Base-by-base conservation (phyloP, 2,888 invertebrate species). In the Apodemia mormo region DNA sequence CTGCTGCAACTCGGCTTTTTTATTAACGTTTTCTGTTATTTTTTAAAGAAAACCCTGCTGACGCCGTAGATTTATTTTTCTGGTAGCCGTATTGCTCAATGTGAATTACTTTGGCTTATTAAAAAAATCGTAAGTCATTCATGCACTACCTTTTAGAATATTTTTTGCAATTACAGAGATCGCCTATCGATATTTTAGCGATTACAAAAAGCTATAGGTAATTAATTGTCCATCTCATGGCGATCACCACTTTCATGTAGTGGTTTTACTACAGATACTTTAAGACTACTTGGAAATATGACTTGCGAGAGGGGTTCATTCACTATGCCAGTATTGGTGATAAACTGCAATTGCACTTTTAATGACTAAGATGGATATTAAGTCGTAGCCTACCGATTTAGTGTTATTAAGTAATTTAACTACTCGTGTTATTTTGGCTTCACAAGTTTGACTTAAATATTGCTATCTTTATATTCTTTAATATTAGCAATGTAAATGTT, bases 221-320 rank as follows among this genome's bases (percentile, higher is more conserved):
- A 22, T 22, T 56, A 56, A 56, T 56, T 56, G 22, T 4, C 8
- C n/a, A 56, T 56, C 1, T 56, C 22, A 22, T 22, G 22, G 8
- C 22, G 56, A 37, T 54, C 30, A 33, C 52, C 56, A 37, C 14
- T 54, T 37, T 56, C 56, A 52, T 56, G 9, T 52, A 67, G 37
- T 33, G 56, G 67, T 56, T 56, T 67, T 54, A 67, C 67, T 9
- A 56, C 37, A 8, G 56, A 67, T 10, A 67, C 14, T 56, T 67
- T 67, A 7, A 67, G 54, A 54, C 56, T 37, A 14, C 33, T 2
- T 4, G 37, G 37, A 37, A 37, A 37, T 37, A 37, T 37, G 37
- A 2, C 37, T 37, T 37, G 37, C 3, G 49, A 54, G 37, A 67
- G 29, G 52, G 67, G 54, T 67, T 33, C 14, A 33, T 67, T 54